Evolutionary conservation across 2,113 vertebrate species (phyloP).

Genomic region (Leucoraja erinaceus): DNA sequence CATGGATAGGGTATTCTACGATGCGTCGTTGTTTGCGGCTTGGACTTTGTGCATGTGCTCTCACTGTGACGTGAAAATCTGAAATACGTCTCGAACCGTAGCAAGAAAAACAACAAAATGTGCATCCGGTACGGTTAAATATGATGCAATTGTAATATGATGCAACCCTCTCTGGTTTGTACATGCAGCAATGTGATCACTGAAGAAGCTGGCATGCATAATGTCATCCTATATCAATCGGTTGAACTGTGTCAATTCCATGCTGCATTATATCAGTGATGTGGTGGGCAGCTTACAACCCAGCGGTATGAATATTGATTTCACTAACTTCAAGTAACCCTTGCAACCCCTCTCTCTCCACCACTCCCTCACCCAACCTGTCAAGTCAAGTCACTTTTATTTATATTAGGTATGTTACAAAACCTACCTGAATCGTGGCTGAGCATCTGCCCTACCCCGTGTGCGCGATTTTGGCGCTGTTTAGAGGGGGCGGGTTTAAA

Average conservation of each 20-base stretch:
- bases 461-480: no score
- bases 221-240: background rate
- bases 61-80: background rate
- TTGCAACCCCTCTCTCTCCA: no score
- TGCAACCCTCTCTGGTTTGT: background rate
- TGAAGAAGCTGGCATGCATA: background rate
- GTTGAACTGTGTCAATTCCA: background rate
- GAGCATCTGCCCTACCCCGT: no score
- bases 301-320: no score
- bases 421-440: no score
- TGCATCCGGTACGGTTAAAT: background rate
- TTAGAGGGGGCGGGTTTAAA: no score
- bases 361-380: no score
- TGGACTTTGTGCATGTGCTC: background rate
- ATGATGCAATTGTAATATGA: background rate
- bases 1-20: background rate
- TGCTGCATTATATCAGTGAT: background rate
- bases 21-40: slow-evolving; percentile 8
- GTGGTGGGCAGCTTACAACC: background rate
- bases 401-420: no score
- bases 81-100: background rate
- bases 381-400: no score
- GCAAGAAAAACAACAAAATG: background rate
- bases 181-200: background rate
- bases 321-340: no score